phyloP scores from a whole-genome alignment of 2,113 vertebrate species.

The Ceuthmochares aereus region DNA sequence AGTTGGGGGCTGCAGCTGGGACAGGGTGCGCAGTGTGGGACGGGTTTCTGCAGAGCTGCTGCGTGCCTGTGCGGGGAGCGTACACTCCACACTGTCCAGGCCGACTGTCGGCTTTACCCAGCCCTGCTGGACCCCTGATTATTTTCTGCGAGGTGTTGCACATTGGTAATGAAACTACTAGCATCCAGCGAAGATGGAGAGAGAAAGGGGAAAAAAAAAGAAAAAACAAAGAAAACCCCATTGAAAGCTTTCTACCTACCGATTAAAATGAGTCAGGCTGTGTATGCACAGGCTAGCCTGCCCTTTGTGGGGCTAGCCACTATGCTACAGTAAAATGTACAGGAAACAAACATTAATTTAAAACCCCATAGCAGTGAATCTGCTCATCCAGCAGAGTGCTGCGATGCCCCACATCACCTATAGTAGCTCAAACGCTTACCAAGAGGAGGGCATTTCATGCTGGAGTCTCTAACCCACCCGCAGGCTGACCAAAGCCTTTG shows the following conservation, averaged over 20 bases:
- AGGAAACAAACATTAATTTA: constrained; percentile 79
- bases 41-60: constrained; percentile 34
- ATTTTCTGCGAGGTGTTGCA: constrained; percentile 63
- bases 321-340: constrained; percentile 80
- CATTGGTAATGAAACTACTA: constrained; percentile 66
- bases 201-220: constrained; percentile 23
- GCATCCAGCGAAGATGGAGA: constrained; percentile 51
- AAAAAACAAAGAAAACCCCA: constrained; percentile 49
- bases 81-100: neutral
- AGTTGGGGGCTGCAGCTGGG: constrained; percentile 54
- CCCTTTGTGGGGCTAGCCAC: constrained; percentile 73
- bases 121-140: constrained; percentile 77
- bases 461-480: constrained; percentile 66
- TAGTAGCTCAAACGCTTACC: constrained; percentile 65
- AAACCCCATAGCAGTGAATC: constrained; percentile 73
- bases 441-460: constrained; percentile 72
- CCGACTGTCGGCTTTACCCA: constrained; percentile 62
- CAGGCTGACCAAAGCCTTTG: constrained; percentile 54
- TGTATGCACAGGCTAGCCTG: constrained; percentile 69
- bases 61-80: neutral
- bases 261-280: constrained; percentile 76
- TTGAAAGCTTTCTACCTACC: constrained; percentile 82
- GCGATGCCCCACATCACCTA: constrained; percentile 41
- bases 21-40: rapidly evolving
- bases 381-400: constrained; percentile 71